Base-by-base conservation (phyloP, 1,140 invertebrate species). In the Caenorhabditis remanei region DNA sequence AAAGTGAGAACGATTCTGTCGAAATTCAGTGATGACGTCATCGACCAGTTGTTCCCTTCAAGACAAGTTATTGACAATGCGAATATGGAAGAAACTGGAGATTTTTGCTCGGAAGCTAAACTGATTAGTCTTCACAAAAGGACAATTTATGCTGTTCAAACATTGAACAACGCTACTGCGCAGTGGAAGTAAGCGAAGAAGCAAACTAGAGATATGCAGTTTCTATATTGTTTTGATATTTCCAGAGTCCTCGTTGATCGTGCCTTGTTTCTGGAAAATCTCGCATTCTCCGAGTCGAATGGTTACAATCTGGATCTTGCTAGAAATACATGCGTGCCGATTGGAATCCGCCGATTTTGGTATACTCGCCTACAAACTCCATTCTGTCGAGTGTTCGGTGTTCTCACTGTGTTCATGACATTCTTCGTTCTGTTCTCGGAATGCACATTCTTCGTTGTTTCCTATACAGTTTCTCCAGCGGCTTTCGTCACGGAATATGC, bases 381-480 rank as follows among this genome's bases (percentile, higher is more conserved):
- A 50, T 50, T 79, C 71, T 79, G 71, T 53, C 71, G 71, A 24
- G 19, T 79, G 21, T 46, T 79, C 9, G 71, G 71, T 53, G 46
- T 79, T n/a, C n/a, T 79, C 71, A 79, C 71, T 4, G 21, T 79
- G 0, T 79, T 95, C 46, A 94, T 99, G 92, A 98, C 97, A 0
- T 93, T 96, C 40, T 95, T 96, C 91, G 96, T 99, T 61, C 96
- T 99, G 16, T 99, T 98, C 98, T 99, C 97, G 9, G 98, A 99
- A 94, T 95, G 98, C 82, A 98, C 98, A 0, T 99, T 99, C 93
- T 99, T 99, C 93, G 96, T 96, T 90, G 95, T 96, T 92, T 87
- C 91, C 53, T 98, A 98, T 2, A 96, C 97, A 24, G 94, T 99
- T 7, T 99, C 97, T 0, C 94, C 99, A 75, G 99, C 99, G 94